phyloP scores from a whole-genome alignment of 2,113 vertebrate species.

The Caretta caretta region DNA sequence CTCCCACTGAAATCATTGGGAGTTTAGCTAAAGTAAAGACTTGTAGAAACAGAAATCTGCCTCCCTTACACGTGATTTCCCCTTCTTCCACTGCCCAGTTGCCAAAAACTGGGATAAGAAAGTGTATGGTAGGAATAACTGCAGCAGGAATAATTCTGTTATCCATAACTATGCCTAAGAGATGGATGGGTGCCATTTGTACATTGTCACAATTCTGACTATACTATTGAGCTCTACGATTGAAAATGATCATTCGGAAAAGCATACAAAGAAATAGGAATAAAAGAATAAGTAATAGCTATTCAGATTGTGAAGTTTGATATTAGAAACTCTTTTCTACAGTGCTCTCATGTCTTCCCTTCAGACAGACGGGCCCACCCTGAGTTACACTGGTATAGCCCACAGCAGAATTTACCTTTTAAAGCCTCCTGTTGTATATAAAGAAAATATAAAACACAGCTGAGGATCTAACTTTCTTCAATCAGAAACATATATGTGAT shows the following conservation, averaged over 20 bases:
- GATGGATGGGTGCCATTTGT: neutral
- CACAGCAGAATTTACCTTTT: slow-evolving; percentile 34
- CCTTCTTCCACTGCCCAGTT: neutral
- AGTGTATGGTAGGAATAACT: neutral
- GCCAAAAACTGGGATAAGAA: neutral
- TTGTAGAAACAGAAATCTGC: neutral
- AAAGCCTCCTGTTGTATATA: slow-evolving; percentile 44
- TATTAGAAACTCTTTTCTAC: slow-evolving; percentile 57
- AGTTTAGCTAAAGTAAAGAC: neutral
- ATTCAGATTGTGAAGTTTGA: slow-evolving; percentile 38
- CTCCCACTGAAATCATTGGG: neutral
- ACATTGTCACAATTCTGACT: neutral
- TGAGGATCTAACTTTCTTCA: slow-evolving; percentile 64
- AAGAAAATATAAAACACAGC: slow-evolving; percentile 65
- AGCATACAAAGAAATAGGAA: neutral
- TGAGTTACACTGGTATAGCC: slow-evolving; percentile 14
- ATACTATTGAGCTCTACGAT: neutral
- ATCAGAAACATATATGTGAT: neutral
- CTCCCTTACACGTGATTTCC: neutral
- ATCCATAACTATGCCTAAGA: neutral
- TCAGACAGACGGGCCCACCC: slow-evolving; percentile 36
- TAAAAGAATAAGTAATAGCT: neutral
- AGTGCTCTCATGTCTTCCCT: slow-evolving; percentile 52
- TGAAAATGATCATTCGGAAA: neutral
- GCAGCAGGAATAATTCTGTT: neutral